These are phyloP conservation scores for Microtus pennsylvanicus DNA, from an alignment of 2,113 vertebrate species.

Conservation along the genomic window DNA sequence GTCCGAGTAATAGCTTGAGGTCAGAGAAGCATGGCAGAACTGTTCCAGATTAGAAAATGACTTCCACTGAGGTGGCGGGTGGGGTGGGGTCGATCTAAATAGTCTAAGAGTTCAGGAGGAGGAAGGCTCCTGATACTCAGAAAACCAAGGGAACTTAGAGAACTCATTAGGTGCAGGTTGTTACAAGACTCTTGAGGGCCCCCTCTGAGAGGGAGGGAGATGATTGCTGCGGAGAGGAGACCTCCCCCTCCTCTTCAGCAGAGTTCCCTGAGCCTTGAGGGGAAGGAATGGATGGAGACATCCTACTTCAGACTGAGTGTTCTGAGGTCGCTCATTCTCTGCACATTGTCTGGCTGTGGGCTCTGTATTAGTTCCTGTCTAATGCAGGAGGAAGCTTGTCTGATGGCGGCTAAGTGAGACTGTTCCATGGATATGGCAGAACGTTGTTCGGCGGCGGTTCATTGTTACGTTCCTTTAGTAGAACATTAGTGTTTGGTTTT, in stretches of 20 bases:
- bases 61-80: not conserved
- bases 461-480: not conserved
- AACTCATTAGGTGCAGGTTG: not conserved
- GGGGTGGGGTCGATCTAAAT: not conserved
- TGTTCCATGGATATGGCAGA: not conserved
- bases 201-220: not conserved
- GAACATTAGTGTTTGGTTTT: not conserved
- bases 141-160: not conserved
- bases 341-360: not conserved
- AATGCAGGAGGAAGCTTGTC: not conserved
- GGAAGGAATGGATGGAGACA: not conserved
- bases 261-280: not conserved
- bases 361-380: not conserved
- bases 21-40: not conserved
- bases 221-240: no score
- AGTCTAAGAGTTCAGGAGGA: not conserved
- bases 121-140: not conserved
- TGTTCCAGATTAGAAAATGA: not conserved
- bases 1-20: not conserved
- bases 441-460: not conserved
- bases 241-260: not conserved
- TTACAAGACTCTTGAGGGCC: not conserved
- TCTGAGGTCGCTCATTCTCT: not conserved
- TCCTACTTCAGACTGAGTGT: not conserved
- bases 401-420: not conserved